Percentiles rank a stretch among this genome's conserved stretches.
These are phyloP conservation scores for Caerostris darwini DNA, from an alignment of 1,140 invertebrate species.

Conservation along the genomic window DNA sequence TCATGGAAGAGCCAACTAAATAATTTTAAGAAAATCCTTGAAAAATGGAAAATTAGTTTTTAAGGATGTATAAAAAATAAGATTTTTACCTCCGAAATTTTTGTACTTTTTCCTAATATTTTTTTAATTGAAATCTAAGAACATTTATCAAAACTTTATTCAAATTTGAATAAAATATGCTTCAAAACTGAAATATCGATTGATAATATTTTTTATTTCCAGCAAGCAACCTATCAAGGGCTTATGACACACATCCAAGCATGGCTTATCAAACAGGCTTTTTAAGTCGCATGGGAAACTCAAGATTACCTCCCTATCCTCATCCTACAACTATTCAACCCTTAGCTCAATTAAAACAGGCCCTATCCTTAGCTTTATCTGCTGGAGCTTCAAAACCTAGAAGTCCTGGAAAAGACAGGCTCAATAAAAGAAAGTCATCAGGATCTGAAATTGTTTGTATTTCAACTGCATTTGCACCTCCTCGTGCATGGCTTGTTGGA, in stretches of 20 bases:
- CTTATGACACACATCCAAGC: conserved; percentile 83
- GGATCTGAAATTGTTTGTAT: conserved; percentile 84
- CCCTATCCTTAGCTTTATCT: conserved; percentile 81
- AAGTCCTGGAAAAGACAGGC: conserved; percentile 78
- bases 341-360: conserved; percentile 92
- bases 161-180: no score
- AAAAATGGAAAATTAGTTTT: no score
- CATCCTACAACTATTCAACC: conserved; percentile 90
- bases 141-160: no score
- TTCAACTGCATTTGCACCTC: conserved; percentile 89
- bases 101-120: no score
- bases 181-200: no score
- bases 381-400: conserved; percentile 79
- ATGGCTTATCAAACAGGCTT: conserved; percentile 88
- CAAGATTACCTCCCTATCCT: conserved; percentile 93
- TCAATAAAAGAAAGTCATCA: conserved; percentile 47
- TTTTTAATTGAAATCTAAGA: no score
- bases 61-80: no score
- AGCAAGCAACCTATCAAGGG: conserved; percentile 81
- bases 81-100: no score
- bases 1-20: no score
- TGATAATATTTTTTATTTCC: conserved; percentile 9
- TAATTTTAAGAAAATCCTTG: no score
- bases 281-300: conserved; percentile 84
- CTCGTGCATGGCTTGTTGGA: conserved; percentile 87